phyloP scores from a whole-genome alignment of 2,888 invertebrate species.

The Entomobrya proxima region DNA sequence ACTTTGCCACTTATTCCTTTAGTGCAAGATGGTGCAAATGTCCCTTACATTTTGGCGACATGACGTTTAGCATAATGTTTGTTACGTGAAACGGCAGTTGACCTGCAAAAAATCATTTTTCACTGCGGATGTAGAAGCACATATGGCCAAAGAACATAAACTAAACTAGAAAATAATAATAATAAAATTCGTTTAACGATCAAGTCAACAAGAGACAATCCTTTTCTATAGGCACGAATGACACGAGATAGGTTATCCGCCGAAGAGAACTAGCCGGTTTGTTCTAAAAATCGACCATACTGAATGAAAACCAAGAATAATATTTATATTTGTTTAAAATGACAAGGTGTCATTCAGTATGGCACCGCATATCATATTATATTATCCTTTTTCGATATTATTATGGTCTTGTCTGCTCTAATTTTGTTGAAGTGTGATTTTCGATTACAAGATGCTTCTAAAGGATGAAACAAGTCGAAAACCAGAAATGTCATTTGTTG shows the following conservation, averaged over 20 bases:
- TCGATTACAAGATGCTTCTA: too few species aligned
- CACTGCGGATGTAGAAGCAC: not conserved
- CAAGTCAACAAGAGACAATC: conserved; percentile 2
- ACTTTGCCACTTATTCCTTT: conserved; percentile 21
- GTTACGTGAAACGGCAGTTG: conserved; percentile 48
- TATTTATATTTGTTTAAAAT: too few species aligned
- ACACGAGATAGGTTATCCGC: not conserved
- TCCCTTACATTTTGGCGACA: conserved; percentile 10
- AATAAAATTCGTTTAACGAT: conserved; percentile 25
- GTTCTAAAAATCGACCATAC: too few species aligned
- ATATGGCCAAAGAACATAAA: not conserved
- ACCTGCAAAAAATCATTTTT: conserved; percentile 49
- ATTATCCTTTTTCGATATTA: too few species aligned
- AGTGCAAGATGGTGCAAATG: not conserved
- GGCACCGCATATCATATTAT: too few species aligned
- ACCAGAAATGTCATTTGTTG: too few species aligned
- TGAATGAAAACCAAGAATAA: too few species aligned
- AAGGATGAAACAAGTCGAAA: too few species aligned
- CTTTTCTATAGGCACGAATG: not conserved
- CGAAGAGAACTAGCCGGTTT: not conserved
- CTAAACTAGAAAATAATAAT: not conserved
- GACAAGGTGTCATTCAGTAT: too few species aligned
- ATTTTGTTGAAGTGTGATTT: too few species aligned
- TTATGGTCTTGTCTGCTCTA: too few species aligned
- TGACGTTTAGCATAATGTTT: conserved; percentile 3